These are phyloP conservation scores for Formica selysi DNA, from an alignment of 1,140 invertebrate species.

Conservation along the genomic window DNA sequence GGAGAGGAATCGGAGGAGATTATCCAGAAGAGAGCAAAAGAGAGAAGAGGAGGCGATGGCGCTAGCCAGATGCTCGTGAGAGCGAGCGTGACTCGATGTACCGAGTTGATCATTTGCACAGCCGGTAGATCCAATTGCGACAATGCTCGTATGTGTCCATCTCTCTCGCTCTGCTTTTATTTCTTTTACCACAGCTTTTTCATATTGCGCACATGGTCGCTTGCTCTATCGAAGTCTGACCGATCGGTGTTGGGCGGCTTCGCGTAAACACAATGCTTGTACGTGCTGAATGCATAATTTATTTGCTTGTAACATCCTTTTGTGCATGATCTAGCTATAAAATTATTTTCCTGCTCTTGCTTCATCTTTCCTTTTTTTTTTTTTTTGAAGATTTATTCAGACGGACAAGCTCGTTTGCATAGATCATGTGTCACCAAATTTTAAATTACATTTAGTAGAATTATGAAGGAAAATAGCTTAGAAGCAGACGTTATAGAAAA, in stretches of 20 bases:
- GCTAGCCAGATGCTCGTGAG: conserved; percentile 79
- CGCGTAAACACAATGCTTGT: conserved; percentile 32
- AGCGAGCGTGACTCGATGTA: conserved; percentile 38
- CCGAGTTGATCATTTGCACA: conserved; percentile 25
- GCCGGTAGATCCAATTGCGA: conserved; percentile 14
- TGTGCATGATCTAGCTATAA: conserved; percentile 9
- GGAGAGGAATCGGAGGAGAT: conserved; percentile 59
- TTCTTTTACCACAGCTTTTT: neutral
- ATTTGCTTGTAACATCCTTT: conserved; percentile 25
- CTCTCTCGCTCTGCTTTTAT: neutral
- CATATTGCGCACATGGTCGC: neutral
- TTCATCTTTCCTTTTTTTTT: neutral
- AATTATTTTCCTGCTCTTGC: neutral
- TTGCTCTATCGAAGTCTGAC: conserved; percentile 6
- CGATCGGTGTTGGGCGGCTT: neutral
- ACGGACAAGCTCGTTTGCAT: neutral
- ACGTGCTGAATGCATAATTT: conserved; percentile 39
- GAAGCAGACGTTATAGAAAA: neutral
- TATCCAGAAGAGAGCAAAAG: conserved; percentile 44
- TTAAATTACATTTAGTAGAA: neutral
- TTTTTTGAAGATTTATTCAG: neutral
- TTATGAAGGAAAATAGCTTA: neutral
- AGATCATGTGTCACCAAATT: too few relatives aligned
- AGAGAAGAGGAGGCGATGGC: conserved; percentile 68
- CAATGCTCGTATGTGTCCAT: conserved; percentile 1